Percentiles rank a stretch among this genome's conserved stretches.
Evolutionary conservation across 2,888 invertebrate genomes (phyloP).

Genomic region (Lordiphosa andalusiaca): DNA sequence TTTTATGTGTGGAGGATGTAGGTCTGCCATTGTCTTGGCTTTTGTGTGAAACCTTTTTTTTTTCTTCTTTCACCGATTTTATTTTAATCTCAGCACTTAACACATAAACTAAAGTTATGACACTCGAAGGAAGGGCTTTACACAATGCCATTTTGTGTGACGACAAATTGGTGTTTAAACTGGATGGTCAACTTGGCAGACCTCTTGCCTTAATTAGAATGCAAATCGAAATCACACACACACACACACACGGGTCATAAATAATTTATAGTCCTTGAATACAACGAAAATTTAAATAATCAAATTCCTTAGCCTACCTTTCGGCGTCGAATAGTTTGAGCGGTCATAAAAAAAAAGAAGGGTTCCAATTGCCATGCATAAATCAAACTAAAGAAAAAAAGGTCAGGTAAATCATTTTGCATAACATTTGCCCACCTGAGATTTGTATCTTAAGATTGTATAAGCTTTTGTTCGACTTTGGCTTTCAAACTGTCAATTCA

Average conservation of each 20-base stretch:
- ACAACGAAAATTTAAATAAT: constrained; percentile 70
- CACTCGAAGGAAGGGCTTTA: constrained; percentile 32
- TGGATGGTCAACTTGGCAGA: constrained; percentile 52
- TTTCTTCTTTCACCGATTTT: constrained; percentile 41
- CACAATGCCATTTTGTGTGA: constrained; percentile 32
- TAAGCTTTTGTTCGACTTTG: constrained; percentile 18
- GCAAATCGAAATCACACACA: constrained; percentile 22
- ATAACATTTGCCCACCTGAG: constrained; percentile 45
- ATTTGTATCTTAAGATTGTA: constrained; percentile 19
- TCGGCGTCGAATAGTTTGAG: constrained; percentile 4
- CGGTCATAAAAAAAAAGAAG: constrained; percentile 25
- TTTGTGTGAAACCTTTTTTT: constrained; percentile 33
- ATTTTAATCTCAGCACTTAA: constrained; percentile 43
- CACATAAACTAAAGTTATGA: constrained; percentile 53
- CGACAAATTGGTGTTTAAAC: constrained; percentile 65
- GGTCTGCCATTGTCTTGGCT: constrained; percentile 47
- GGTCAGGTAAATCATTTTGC: constrained; percentile 45
- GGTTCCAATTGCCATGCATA: constrained; percentile 16
- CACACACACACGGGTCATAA: constrained; percentile 46
- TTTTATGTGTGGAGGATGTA: neutral
- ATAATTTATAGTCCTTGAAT: constrained; percentile 61
- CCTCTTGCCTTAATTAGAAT: constrained; percentile 70
- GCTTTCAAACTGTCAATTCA: constrained; percentile 45
- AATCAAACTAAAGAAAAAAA: constrained; percentile 18
- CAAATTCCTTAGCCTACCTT: constrained; percentile 43